Evolutionary conservation across 1,140 invertebrate species (phyloP).

Genomic region (Megalonaias nervosa): DNA sequence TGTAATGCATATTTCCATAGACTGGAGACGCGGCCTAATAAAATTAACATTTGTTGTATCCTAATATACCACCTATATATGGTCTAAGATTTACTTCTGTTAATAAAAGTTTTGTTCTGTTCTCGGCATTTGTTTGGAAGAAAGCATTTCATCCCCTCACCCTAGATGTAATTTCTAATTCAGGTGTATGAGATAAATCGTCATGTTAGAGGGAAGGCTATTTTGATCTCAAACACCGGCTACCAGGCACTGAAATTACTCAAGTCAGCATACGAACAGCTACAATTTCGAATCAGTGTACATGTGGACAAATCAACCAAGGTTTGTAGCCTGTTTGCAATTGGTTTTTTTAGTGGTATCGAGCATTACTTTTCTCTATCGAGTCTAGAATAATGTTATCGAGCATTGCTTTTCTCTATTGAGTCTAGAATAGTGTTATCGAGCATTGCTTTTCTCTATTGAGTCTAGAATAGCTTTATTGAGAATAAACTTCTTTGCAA

Average conservation of each 20-base stretch:
- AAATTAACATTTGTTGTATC: too few relatives aligned
- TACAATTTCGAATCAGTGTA: constrained; percentile 15
- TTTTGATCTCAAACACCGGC: constrained; percentile 28
- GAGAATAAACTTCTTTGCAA: not conserved
- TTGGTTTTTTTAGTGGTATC: not conserved
- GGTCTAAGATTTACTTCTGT: too few relatives aligned
- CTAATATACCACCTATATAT: too few relatives aligned
- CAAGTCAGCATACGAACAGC: constrained; percentile 15
- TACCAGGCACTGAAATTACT: constrained; percentile 20
- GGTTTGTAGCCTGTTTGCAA: not conserved
- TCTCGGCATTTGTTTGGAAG: too few relatives aligned
- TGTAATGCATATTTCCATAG: too few relatives aligned
- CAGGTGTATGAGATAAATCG: constrained; percentile 22
- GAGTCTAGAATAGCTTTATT: not conserved
- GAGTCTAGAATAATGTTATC: not conserved
- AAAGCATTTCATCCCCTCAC: too few relatives aligned
- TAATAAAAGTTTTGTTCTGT: too few relatives aligned
- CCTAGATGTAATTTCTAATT: not conserved
- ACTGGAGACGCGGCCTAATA: too few relatives aligned
- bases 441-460: not conserved
- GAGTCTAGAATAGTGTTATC: not conserved
- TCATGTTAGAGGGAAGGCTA: constrained; percentile 16
- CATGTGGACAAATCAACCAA: constrained; percentile 4
- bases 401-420: not conserved
- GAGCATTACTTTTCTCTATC: not conserved